Conservation (phyloP, 2,888 invertebrate species). For the Serripes groenlandicus region DNA sequence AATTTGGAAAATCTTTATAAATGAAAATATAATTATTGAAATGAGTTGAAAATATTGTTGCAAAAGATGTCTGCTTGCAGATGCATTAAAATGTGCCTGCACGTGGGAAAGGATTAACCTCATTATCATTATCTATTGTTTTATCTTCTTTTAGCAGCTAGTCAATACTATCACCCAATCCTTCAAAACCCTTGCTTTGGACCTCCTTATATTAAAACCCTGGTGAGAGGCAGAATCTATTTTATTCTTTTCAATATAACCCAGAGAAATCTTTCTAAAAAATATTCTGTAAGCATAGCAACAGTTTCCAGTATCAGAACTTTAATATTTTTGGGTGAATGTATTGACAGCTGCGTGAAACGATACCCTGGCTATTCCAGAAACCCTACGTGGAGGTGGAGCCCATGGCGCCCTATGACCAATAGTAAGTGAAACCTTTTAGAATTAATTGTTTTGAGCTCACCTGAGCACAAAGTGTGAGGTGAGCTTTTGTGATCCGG, state of each 20-base stretch:
- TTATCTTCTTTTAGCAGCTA: constrained; percentile 20
- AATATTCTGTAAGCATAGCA: constrained; percentile 34
- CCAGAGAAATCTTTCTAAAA: not conserved
- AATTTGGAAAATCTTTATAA: no score
- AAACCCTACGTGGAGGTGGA: constrained; percentile 80
- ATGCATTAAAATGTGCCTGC: no score
- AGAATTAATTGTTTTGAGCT: not conserved
- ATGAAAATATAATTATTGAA: no score
- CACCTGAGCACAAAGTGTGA: no score
- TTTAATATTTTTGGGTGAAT: constrained; percentile 42
- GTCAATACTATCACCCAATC: constrained; percentile 21
- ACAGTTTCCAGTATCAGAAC: constrained; percentile 51
- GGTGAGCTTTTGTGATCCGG: no score
- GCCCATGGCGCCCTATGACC: constrained; percentile 80
- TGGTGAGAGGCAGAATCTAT: constrained; percentile 5
- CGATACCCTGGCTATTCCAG: constrained; percentile 75
- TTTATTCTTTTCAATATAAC: not conserved
- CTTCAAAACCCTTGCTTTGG: not conserved
- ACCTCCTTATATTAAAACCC: not conserved
- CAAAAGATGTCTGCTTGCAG: no score
- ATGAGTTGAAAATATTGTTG: no score
- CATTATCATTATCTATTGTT: no score
- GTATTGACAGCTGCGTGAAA: constrained; percentile 68
- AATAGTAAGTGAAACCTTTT: constrained; percentile 76
- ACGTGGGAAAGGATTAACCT: no score